A percentile compares a stretch with the other conserved stretches of the same genome.
phyloP scores from a whole-genome alignment of 2,113 vertebrate species.

The Tor tambroides region DNA sequence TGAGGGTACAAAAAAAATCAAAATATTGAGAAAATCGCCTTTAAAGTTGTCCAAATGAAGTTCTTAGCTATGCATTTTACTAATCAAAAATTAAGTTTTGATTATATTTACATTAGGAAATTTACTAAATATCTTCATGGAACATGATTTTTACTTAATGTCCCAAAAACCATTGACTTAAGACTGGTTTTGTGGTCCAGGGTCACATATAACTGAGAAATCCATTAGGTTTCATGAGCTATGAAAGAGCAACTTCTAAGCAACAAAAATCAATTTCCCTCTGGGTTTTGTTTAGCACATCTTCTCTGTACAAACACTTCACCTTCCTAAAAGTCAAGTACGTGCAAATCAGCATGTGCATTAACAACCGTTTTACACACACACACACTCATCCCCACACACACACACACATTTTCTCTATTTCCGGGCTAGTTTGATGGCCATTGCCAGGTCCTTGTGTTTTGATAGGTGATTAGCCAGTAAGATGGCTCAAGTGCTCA shows the following conservation, averaged over 20 bases:
- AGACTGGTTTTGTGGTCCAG: too few relatives aligned
- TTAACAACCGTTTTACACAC: neutral
- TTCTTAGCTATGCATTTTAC: too few relatives aligned
- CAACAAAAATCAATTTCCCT: neutral
- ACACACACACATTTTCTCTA: neutral
- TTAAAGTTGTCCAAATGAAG: too few relatives aligned
- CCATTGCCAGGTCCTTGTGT: neutral
- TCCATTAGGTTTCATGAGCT: neutral
- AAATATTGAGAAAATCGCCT: too few relatives aligned
- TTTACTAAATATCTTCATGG: too few relatives aligned
- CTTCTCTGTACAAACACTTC: neutral
- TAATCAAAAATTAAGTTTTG: too few relatives aligned
- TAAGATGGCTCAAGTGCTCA: slow-evolving; percentile 12
- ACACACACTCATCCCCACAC: neutral
- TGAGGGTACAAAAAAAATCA: too few relatives aligned
- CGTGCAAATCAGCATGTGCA: neutral
- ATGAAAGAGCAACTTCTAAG: neutral
- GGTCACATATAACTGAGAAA: neutral
- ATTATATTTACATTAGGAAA: too few relatives aligned
- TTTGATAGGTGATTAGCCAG: slow-evolving; percentile 23
- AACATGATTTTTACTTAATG: too few relatives aligned
- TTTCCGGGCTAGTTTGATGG: slow-evolving; percentile 20
- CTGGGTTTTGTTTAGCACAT: neutral
- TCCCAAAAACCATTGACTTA: too few relatives aligned
- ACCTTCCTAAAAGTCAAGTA: slow-evolving; percentile 21